Evolutionary conservation across 2,113 vertebrate genomes (phyloP).

Genomic region (Cynopterus brachyotis): DNA sequence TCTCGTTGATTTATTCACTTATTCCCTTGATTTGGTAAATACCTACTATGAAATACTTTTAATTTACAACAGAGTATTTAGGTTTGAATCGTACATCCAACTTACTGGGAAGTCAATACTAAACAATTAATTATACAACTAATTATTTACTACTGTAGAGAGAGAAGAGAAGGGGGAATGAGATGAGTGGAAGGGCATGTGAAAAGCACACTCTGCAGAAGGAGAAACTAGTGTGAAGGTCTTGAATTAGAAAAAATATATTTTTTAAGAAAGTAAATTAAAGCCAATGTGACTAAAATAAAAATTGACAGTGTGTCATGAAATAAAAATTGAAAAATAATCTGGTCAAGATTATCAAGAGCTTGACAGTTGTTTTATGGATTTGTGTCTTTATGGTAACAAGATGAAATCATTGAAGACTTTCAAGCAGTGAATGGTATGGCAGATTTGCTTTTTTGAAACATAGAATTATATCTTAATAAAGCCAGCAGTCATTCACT

Average conservation of each 20-base stretch:
- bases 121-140: neutral
- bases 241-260: neutral
- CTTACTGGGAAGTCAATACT: neutral
- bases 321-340: neutral
- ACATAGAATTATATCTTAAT: neutral
- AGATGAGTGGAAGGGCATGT: fast-evolving
- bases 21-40: neutral
- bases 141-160: neutral
- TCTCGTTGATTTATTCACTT: neutral
- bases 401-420: neutral
- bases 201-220: neutral
- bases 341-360: neutral
- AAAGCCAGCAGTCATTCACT: neutral
- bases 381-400: neutral
- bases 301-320: neutral
- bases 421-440: neutral
- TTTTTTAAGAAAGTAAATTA: neutral
- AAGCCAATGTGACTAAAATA: neutral
- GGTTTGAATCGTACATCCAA: neutral
- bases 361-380: neutral
- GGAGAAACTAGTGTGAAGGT: too few relatives aligned
- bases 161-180: neutral
- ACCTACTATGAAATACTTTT: neutral
- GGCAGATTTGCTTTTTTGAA: neutral
- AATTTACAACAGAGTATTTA: neutral